Evolutionary conservation across 1,140 invertebrate species (phyloP).

Genomic region (Drosophila pallidifrons): DNA sequence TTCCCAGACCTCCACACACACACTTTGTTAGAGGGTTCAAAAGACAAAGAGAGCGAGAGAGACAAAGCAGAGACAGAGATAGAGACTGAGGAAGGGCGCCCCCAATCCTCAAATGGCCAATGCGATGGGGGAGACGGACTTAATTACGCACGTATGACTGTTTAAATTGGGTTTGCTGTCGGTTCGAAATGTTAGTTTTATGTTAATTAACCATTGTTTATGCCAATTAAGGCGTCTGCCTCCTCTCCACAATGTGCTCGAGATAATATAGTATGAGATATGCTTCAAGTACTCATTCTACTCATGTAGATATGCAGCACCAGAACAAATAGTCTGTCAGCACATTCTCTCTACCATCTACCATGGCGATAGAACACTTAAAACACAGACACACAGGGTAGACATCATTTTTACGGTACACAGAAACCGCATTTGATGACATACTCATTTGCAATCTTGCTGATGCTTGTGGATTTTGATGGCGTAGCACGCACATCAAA

Average conservation of each 20-base stretch:
- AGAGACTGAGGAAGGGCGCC: neutral
- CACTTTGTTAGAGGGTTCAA: neutral
- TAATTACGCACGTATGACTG: conserved; percentile 79
- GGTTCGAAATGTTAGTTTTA: conserved; percentile 75
- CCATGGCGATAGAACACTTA: neutral
- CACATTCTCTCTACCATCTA: neutral
- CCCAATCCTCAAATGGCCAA: neutral
- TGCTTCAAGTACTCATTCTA: conserved; percentile 12
- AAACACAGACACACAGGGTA: neutral
- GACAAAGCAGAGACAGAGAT: neutral
- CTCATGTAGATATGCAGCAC: neutral
- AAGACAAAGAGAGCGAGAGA: neutral
- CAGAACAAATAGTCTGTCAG: conserved; percentile 18
- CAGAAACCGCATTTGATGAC: conserved; percentile 6
- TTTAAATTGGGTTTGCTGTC: conserved; percentile 70
- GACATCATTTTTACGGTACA: neutral
- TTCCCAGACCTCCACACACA: neutral
- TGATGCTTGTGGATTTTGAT: conserved; percentile 6
- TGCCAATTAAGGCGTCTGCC: conserved; percentile 64
- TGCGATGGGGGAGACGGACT: conserved; percentile 9
- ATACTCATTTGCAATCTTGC: conserved; percentile 1
- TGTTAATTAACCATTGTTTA: conserved; percentile 81
- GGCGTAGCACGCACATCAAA: neutral
- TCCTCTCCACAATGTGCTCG: neutral
- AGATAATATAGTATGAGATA: conserved; percentile 2